phyloP scores from a whole-genome alignment of 1,140 invertebrate genomes.

The Dryas iulia region DNA sequence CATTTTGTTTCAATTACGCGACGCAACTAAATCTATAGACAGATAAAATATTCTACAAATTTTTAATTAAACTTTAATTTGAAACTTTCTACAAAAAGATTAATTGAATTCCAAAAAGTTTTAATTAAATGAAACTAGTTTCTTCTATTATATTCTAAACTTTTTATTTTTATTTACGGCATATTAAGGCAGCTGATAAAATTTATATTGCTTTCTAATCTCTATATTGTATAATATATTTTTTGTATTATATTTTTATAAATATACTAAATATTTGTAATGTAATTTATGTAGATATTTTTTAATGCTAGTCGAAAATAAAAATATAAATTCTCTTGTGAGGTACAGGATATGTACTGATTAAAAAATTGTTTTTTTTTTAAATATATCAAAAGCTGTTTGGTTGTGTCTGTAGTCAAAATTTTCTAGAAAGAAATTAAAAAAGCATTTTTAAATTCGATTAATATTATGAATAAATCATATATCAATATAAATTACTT shows the following conservation, averaged over 20 bases:
- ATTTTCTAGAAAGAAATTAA: neutral
- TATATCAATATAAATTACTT: neutral
- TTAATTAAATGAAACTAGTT: neutral
- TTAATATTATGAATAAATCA: no score
- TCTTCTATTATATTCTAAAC: neutral
- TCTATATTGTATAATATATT: no score
- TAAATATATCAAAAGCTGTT: neutral
- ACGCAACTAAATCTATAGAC: neutral
- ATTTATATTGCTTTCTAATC: constrained; percentile 1
- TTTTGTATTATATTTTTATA: neutral
- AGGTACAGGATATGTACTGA: constrained; percentile 7
- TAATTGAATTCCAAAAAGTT: neutral
- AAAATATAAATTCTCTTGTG: neutral
- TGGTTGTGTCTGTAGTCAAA: neutral
- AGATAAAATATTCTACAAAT: neutral
- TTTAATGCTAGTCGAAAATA: neutral
- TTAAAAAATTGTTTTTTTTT: neutral
- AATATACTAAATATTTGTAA: neutral
- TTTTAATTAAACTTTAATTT: neutral
- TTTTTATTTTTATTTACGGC: neutral
- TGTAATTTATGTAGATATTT: neutral
- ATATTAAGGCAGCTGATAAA: constrained; percentile 1
- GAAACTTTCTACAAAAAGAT: neutral
- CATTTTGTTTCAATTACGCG: neutral
- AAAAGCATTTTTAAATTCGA: neutral